Base-by-base conservation (phyloP, 2,888 invertebrate genomes). In the Gasteruption jaculator region DNA sequence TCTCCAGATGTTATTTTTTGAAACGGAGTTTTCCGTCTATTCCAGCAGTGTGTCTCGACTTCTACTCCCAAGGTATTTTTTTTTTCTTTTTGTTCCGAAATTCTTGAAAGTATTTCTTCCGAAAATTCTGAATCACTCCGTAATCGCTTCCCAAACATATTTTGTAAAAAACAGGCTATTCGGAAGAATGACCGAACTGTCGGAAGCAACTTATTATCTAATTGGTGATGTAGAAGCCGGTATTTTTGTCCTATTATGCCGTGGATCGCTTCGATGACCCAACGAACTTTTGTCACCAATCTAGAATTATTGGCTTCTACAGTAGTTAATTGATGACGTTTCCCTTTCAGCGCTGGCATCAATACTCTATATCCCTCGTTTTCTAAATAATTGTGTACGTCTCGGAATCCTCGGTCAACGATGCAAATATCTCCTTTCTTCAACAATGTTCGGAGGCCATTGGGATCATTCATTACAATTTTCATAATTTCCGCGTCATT, bases 281-380 rank as follows among this genome's bases (percentile, higher is more conserved):
- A 54, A 3, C 52, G 18, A 15, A 50, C 1, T 49, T 51, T 52
- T 3, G 48, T 52, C 1, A 50, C 49, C 2, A 35, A 33, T 3
- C 50, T 35, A 10, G 49, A 49, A 24, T 45, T 31, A 39, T 53
- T 53, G 7, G 55, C 36, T 41, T 56, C 48, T n/a, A 21, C 31
- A 14, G 47, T 43, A 5, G 43, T 41, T 12, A 52, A 30, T 31
- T 55, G 49, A 8, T 22, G 32, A 10, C 48, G 35, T 39, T 51
- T 53, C 4, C 52, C 51, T 48, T 53, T 52, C 4, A 54, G 32
- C 12, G 54, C 53, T 16, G 50, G 52, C 52, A 56, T 55, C 7
- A 45, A 29, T 11, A 53, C 54, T 15, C 14, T 29, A 31, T 33
- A 56, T 3, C 45, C 47, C 29, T 42, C 27, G n/a, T 40, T 27